These are phyloP conservation scores for Sminthurides bifidus DNA, from an alignment of 1,140 invertebrate genomes.

Conservation along the genomic window DNA sequence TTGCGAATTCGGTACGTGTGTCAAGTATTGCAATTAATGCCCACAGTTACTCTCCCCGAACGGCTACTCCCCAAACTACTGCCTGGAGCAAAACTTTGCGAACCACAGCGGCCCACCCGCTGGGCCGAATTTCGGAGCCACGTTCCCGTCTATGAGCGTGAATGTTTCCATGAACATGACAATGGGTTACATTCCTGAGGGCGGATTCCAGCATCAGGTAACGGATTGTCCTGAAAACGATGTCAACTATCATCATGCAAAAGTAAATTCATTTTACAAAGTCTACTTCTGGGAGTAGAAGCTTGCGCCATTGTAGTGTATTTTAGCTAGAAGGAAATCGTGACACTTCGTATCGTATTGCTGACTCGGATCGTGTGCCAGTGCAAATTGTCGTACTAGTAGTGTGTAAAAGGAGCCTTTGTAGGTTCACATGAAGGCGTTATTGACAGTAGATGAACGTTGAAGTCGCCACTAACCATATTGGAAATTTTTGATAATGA, in stretches of 20 bases:
- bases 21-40: background rate
- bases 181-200: conserved; percentile 54
- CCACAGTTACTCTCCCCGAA: conserved; percentile 24
- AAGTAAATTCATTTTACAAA: background rate
- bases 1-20: background rate
- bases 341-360: no score
- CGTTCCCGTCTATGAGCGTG: conserved; percentile 80
- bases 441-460: no score
- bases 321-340: no score
- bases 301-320: no score
- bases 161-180: conserved; percentile 98
- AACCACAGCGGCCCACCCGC: conserved; percentile 11
- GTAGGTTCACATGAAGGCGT: no score
- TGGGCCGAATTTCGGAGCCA: conserved; percentile 25
- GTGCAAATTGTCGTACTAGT: no score
- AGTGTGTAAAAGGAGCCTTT: no score
- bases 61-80: conserved; percentile 29
- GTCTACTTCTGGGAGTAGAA: no score
- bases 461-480: no score
- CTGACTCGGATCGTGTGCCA: no score
- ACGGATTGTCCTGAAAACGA: background rate
- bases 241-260: background rate
- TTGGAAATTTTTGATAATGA: no score
- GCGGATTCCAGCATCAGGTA: conserved; percentile 27
- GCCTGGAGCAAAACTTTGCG: conserved; percentile 24